Evolutionary conservation across 2,888 invertebrate species (phyloP).

Genomic region (Gasteruption jaculator): DNA sequence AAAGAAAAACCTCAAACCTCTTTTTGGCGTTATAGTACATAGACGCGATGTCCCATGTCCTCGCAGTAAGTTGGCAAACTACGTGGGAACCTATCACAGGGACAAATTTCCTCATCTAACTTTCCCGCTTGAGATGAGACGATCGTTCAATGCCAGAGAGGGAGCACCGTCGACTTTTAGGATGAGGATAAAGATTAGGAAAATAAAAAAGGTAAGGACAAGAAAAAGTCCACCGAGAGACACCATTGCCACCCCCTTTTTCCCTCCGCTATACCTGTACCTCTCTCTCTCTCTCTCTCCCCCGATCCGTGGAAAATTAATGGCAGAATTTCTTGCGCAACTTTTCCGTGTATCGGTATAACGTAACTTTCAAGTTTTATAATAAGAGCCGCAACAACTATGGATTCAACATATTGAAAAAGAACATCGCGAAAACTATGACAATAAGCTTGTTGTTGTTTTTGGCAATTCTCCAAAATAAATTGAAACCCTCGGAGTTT

Average conservation of each 20-base stretch:
- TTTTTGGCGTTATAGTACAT: no score
- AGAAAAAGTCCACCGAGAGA: no score
- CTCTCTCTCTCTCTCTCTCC: conserved; percentile 22
- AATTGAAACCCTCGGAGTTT: no score
- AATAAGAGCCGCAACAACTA: no score
- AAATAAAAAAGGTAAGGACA: no score
- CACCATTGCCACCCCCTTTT: conserved; percentile 23
- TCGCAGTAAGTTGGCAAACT: conserved; percentile 41
- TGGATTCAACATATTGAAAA: not conserved
- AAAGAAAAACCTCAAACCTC: no score
- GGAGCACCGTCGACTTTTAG: conserved; percentile 1
- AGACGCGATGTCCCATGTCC: conserved; percentile 8
- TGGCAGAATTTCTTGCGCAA: conserved; percentile 34
- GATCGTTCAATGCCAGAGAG: conserved; percentile 47
- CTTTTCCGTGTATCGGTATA: conserved; percentile 21
- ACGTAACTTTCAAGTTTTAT: no score
- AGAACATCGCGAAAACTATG: conserved; percentile 8
- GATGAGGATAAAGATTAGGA: not conserved
- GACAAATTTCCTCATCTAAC: conserved; percentile 53
- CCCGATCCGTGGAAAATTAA: conserved; percentile 34
- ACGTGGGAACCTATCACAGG: conserved; percentile 46
- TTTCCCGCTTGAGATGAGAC: conserved; percentile 48
- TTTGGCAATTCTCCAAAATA: no score
- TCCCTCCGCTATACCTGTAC: conserved; percentile 19
- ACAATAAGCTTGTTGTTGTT: no score